These are phyloP conservation scores for Caenorhabditis sp. DNA, from an alignment of 2,888 invertebrate species.

Conservation along the genomic window DNA sequence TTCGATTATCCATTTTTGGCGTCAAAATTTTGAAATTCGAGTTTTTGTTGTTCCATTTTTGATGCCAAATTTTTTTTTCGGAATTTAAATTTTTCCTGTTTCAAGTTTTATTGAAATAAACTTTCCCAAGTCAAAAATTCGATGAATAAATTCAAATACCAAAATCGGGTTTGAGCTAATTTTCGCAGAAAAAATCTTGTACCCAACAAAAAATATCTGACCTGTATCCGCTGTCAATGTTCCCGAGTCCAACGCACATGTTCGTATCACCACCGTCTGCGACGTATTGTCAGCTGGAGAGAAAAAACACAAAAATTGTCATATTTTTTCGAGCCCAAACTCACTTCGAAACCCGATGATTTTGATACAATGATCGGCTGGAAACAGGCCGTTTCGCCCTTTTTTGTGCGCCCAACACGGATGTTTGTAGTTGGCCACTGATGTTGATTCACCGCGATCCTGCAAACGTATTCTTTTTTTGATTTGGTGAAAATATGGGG, in stretches of 20 bases:
- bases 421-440: slow-evolving; percentile 77
- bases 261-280: slow-evolving; percentile 81
- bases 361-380: slow-evolving; percentile 95
- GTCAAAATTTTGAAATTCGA: no score
- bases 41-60: no score
- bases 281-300: slow-evolving; percentile 60
- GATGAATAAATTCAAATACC: no score
- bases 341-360: slow-evolving; percentile 88
- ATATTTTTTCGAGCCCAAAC: no score
- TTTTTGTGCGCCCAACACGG: slow-evolving; percentile 94
- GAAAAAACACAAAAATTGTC: not conserved
- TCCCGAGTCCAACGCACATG: slow-evolving; percentile 93
- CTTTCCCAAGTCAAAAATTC: no score
- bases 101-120: no score
- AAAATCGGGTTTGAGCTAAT: not conserved
- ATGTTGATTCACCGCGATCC: slow-evolving; percentile 39
- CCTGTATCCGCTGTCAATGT: slow-evolving; percentile 89
- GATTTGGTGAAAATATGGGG: no score
- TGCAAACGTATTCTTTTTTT: not conserved
- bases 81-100: no score
- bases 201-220: slow-evolving; percentile 11
- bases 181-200: not conserved
- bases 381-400: slow-evolving; percentile 89
- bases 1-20: no score
- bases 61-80: no score